Percentiles rank a stretch among this genome's conserved stretches.
Evolutionary conservation across 1,140 invertebrate species (phyloP).

Genomic region (Trichonephila clavipes): DNA sequence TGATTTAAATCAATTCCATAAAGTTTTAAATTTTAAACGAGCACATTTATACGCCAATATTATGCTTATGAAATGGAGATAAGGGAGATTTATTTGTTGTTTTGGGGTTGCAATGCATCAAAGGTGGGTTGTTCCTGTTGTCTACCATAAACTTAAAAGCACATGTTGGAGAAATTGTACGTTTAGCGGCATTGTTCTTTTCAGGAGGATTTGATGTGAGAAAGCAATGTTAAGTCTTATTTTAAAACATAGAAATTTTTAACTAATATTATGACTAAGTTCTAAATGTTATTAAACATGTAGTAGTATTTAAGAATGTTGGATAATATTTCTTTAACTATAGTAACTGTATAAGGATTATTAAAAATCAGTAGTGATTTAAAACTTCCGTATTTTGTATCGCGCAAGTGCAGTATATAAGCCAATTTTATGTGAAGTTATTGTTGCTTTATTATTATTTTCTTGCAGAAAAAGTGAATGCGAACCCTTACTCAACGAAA

Average conservation of each 20-base stretch:
- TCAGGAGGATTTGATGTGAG: background rate
- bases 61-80: no score
- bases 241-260: background rate
- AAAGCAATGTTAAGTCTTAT: background rate
- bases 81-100: background rate
- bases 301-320: no score
- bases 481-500: background rate
- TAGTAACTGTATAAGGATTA: no score
- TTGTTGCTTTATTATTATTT: background rate
- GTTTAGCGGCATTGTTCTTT: no score
- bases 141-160: background rate
- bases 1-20: background rate
- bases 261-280: background rate
- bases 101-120: conserved; percentile 8
- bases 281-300: no score
- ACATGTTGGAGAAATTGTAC: background rate
- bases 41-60: background rate
- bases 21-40: background rate
- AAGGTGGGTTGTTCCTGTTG: conserved; percentile 30
- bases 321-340: no score
- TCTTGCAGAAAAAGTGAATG: background rate
- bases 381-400: no score
- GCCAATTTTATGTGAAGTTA: no score
- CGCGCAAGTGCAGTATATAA: no score
- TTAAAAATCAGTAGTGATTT: no score